These are phyloP conservation scores for Sinodicranocentrus sp. DNA, from an alignment of 2,888 invertebrate species.

Conservation along the genomic window DNA sequence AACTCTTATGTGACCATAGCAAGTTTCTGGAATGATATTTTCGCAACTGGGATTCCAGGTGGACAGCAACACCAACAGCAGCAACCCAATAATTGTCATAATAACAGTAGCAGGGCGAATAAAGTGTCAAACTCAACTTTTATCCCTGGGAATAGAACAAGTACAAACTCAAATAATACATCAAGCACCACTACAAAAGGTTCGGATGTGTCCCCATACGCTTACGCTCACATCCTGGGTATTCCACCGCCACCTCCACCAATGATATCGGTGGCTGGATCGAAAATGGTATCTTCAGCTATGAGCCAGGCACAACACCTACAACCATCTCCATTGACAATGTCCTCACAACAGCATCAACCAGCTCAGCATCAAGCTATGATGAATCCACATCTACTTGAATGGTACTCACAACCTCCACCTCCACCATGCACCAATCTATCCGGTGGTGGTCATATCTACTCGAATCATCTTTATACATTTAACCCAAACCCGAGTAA, in stretches of 20 bases:
- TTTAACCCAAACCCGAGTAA: slow-evolving; percentile 71
- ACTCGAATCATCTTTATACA: slow-evolving; percentile 75
- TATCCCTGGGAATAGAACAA: slow-evolving; percentile 63
- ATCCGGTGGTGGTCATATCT: slow-evolving; percentile 71
- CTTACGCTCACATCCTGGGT: slow-evolving; percentile 74
- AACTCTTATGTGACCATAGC: slow-evolving; percentile 76
- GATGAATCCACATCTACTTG: slow-evolving; percentile 72
- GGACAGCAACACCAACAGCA: slow-evolving; percentile 52
- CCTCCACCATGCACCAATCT: slow-evolving; percentile 41
- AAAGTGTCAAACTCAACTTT: slow-evolving; percentile 69
- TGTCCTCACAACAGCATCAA: slow-evolving; percentile 51
- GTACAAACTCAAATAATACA: slow-evolving; percentile 64
- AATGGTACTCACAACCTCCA: slow-evolving; percentile 74
- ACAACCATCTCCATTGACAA: slow-evolving; percentile 43
- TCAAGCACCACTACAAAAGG: slow-evolving; percentile 71
- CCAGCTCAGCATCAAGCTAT: slow-evolving; percentile 46
- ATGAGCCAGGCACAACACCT: slow-evolving; percentile 47
- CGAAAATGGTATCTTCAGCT: slow-evolving; percentile 26
- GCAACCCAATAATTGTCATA: slow-evolving; percentile 68
- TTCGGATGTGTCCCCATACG: slow-evolving; percentile 76
- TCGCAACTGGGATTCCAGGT: slow-evolving; percentile 66
- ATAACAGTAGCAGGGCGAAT: slow-evolving; percentile 63
- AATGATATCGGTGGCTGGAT: slow-evolving; percentile 49
- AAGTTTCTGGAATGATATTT: slow-evolving; percentile 76
- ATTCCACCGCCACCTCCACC: slow-evolving; percentile 67